Evolutionary conservation across 2,113 vertebrate species (phyloP).

Genomic region (Tinamus guttatus): DNA sequence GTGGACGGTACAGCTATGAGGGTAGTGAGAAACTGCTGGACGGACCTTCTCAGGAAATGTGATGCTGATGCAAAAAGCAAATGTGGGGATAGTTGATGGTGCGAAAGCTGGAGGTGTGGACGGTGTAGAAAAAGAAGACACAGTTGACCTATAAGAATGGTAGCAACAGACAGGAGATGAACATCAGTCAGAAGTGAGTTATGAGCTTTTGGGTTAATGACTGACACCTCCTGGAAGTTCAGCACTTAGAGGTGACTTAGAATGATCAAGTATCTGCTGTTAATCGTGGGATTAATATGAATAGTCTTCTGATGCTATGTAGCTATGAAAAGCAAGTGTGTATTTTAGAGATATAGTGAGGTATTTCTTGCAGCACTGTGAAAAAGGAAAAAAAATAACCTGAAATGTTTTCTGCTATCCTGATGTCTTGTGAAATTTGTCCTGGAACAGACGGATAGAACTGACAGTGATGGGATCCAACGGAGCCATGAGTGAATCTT

Average conservation of each 20-base stretch:
- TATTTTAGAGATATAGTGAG: background rate
- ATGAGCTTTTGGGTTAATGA: background rate
- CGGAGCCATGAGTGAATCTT: background rate
- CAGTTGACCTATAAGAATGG: background rate
- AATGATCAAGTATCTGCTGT: background rate
- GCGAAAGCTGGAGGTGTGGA: background rate
- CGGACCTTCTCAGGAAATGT: background rate
- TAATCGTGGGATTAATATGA: background rate
- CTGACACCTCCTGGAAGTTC: background rate
- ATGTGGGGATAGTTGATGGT: background rate
- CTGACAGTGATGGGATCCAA: background rate
- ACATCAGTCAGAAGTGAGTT: background rate
- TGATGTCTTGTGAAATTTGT: background rate
- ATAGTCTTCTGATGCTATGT: background rate
- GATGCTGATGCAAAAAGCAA: background rate
- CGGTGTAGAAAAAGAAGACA: background rate
- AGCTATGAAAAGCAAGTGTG: background rate
- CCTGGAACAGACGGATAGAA: background rate
- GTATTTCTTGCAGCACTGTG: background rate
- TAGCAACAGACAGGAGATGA: background rate
- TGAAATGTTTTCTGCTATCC: background rate
- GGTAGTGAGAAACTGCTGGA: background rate
- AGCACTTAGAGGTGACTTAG: background rate
- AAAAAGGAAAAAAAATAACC: background rate
- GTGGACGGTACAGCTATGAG: background rate